Base-by-base conservation (phyloP, 2,797 vertebrate genomes). In the Hippocampus kuda region DNA sequence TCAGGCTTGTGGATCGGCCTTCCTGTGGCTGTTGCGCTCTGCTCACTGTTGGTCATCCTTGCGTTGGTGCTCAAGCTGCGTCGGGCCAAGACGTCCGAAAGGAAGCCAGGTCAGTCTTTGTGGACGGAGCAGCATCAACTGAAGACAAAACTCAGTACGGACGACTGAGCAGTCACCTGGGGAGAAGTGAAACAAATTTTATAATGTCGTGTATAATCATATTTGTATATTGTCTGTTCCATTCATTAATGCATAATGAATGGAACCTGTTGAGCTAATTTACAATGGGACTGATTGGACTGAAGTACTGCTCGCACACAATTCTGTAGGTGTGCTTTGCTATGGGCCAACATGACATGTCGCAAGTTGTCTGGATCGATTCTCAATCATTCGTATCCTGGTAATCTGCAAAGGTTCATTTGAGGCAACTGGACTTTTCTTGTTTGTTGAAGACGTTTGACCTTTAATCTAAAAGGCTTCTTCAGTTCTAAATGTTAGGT, bases 91-190 rank as follows among this genome's bases (percentile, higher is more conserved):
- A 11, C 0, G n/a, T n/a, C 66, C 18, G 63, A 6, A 30, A 80
- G 82, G 38, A 85, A 77, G 53, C 3, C 64, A 2, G 27, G 0
- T 1, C 0, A 6, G 6, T 70, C 76, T 70, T 66, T 88, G 22
- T 89, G 86, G 88, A 1, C 38, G 4, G 85, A 87, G 53, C 41
- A 71, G 2, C 42, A 70, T 2, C 67, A 70, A 24, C 67, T 90
- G 67, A 73, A 74, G 1, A 2, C 22, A 65, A 77, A 79, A 73
- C 13, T 46, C 42, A 10, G 9, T 34, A 18, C 5, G 26, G 59
- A 77, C 0, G 42, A 74, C 1, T 85, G 65, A 88, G 70, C 2
- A 4, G 10, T 22, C 20, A 11, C n/a, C 22, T 24, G 9, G 53
- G 2, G 9, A 56, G 53, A 30, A 30, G 16, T 15, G 13, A 13